Conservation (phyloP, 2,888 invertebrate genomes). For the Unio pictorum region DNA sequence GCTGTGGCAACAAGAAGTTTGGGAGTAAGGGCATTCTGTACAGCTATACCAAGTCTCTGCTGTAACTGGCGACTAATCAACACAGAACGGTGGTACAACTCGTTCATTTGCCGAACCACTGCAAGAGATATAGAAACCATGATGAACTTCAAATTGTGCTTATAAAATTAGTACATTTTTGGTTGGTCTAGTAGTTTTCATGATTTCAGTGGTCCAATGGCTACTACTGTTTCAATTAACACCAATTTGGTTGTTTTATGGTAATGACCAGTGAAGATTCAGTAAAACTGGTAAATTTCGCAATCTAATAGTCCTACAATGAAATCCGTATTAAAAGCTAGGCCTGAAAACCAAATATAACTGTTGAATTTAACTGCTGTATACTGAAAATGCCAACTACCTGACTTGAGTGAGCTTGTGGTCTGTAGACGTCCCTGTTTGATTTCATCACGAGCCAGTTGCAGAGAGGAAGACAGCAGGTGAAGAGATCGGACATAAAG, state of each 20-base stretch:
- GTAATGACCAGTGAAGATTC: too few relatives aligned
- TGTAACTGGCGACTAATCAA: constrained; percentile 91
- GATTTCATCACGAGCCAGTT: constrained; percentile 87
- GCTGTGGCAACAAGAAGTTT: constrained; percentile 78
- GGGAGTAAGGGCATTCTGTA: constrained; percentile 77
- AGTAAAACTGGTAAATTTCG: too few relatives aligned
- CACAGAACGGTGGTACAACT: constrained; percentile 88
- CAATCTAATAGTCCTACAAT: too few relatives aligned
- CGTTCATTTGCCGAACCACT: constrained; percentile 92
- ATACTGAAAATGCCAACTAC: constrained; percentile 73
- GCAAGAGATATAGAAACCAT: constrained; percentile 64
- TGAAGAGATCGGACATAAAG: constrained; percentile 92
- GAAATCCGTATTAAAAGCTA: too few relatives aligned
- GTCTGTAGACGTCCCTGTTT: constrained; percentile 88
- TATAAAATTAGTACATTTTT: too few relatives aligned
- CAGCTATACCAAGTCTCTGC: constrained; percentile 77
- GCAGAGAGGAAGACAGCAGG: constrained; percentile 93
- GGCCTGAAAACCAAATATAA: background rate
- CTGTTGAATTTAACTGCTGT: background rate
- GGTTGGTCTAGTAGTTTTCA: too few relatives aligned
- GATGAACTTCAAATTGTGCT: background rate
- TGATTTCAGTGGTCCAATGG: too few relatives aligned
- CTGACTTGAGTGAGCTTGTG: constrained; percentile 90
- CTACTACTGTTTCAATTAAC: too few relatives aligned
- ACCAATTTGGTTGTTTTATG: too few relatives aligned